Evolutionary conservation across 2,888 invertebrate species (phyloP).

Genomic region (Machimus atricapillus): DNA sequence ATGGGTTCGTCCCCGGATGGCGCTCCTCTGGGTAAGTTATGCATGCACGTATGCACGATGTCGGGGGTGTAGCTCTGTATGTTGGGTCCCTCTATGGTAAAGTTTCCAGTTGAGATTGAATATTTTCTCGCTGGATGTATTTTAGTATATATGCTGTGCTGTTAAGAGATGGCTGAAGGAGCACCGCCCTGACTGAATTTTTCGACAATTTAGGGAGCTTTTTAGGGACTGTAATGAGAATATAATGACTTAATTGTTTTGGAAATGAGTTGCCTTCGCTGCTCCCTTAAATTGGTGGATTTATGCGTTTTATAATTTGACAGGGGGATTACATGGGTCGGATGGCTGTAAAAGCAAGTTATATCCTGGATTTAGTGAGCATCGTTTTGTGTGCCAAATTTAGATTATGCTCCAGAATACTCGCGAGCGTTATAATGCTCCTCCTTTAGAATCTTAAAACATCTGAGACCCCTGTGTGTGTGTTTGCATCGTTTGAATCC

Average conservation of each 20-base stretch:
- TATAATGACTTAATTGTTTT: constrained; percentile 14
- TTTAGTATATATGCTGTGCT: background rate
- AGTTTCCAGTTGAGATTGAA: background rate
- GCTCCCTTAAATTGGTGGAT: background rate
- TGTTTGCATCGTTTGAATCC: background rate
- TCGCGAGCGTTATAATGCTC: background rate
- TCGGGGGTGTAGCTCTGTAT: background rate
- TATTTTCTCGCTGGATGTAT: background rate
- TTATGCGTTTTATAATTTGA: background rate
- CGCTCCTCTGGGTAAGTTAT: background rate
- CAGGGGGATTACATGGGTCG: background rate
- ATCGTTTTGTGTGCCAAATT: background rate
- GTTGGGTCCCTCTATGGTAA: background rate
- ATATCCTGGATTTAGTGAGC: background rate
- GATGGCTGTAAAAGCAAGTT: background rate
- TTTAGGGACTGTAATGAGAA: background rate
- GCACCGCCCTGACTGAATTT: background rate
- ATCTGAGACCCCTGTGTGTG: background rate
- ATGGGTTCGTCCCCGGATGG: background rate
- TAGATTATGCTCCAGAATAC: background rate
- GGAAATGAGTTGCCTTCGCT: background rate
- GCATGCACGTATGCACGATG: constrained; percentile 4
- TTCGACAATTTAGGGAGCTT: background rate
- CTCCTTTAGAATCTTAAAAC: background rate
- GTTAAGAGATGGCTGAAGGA: background rate